A percentile compares a stretch with the other conserved stretches of the same genome.
These are phyloP conservation scores for Drosophila takahashii DNA, from an alignment of 1,140 invertebrate genomes.

Conservation along the genomic window DNA sequence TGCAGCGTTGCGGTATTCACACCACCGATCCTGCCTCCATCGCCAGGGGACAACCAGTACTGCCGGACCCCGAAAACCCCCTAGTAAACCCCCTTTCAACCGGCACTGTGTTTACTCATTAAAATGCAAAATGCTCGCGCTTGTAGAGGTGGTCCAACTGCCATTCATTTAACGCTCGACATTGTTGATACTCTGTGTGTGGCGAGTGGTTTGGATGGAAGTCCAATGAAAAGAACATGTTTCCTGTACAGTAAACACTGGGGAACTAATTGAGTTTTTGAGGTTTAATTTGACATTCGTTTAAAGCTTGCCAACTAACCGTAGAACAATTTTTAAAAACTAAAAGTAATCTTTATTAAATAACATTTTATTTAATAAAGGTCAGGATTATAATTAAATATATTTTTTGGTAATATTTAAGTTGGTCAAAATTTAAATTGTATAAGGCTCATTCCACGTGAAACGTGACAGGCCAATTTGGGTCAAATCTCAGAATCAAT, in stretches of 20 bases:
- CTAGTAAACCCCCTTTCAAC: neutral
- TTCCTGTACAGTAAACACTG: conserved; percentile 7
- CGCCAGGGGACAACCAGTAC: conserved; percentile 26
- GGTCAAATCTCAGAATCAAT: too few relatives aligned
- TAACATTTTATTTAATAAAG: too few relatives aligned
- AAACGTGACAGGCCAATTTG: too few relatives aligned
- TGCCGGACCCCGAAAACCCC: neutral
- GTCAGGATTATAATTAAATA: too few relatives aligned
- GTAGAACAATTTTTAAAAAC: neutral
- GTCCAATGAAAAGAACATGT: conserved; percentile 11
- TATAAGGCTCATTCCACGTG: too few relatives aligned
- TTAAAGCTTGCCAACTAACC: neutral
- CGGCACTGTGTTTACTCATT: conserved; percentile 66
- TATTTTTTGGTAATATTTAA: too few relatives aligned
- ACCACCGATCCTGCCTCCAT: conserved; percentile 26
- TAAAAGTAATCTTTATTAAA: too few relatives aligned
- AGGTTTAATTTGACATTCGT: neutral
- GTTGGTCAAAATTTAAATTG: too few relatives aligned
- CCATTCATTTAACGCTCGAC: conserved; percentile 47
- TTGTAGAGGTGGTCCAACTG: conserved; percentile 27
- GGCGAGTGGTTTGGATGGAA: conserved; percentile 24
- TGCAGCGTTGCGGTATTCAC: conserved; percentile 63
- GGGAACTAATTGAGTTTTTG: neutral
- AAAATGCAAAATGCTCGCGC: conserved; percentile 74
- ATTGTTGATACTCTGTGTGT: conserved; percentile 34